A percentile compares a stretch with the other conserved stretches of the same genome.
phyloP scores from a whole-genome alignment of 2,797 vertebrate genomes.

The Sebastes itinus region DNA sequence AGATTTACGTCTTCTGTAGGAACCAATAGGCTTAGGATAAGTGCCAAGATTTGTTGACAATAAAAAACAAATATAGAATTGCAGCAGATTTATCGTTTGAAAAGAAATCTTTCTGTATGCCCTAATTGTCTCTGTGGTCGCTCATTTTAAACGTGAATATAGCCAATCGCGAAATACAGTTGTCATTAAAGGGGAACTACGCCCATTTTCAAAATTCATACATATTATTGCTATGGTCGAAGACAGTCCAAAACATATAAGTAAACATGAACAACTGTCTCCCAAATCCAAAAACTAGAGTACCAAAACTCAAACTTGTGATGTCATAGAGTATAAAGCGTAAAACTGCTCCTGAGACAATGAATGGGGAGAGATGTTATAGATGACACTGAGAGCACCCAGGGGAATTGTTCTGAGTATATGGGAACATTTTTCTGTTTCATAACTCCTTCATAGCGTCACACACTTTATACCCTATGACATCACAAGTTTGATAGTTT shows the following conservation, averaged over 20 bases:
- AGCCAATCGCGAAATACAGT: not conserved
- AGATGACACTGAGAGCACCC: no score
- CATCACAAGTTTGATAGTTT: not conserved
- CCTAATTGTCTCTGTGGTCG: not conserved
- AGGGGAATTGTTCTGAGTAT: no score
- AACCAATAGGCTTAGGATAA: not conserved
- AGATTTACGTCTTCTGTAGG: not conserved
- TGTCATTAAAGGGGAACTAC: not conserved
- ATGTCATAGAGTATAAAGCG: no score
- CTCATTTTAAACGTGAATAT: not conserved
- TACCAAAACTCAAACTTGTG: no score
- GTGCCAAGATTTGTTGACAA: not conserved
- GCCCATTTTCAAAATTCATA: not conserved
- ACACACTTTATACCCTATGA: no score
- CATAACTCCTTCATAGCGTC: no score
- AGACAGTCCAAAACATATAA: no score
- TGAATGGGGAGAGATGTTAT: no score
- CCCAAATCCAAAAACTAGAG: no score
- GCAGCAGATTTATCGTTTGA: not conserved
- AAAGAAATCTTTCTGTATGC: not conserved
- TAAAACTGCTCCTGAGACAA: no score
- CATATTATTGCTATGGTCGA: no score
- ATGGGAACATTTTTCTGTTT: not conserved
- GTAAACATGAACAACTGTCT: no score
- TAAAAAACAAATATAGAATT: not conserved